Evolutionary conservation across 2,113 vertebrate genomes (phyloP), one percentile per base, ranked within the genome.

Genomic region (Neogobius melanostomus): DNA sequence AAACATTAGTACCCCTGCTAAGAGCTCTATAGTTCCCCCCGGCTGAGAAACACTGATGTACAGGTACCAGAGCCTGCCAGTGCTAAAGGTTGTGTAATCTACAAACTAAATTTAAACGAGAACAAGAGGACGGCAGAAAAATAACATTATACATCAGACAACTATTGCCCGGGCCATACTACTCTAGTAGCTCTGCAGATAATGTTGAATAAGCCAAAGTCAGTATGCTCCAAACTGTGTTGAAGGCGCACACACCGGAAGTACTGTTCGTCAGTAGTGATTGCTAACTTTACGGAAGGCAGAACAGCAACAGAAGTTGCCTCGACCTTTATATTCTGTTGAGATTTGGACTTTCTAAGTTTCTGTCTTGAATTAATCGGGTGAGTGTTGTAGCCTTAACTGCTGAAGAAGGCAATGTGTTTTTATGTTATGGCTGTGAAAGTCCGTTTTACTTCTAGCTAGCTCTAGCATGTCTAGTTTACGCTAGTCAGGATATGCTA

Each of bases 311-410:
- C 69, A 68, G 15, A 47, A 73, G 66, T 83, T 76, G 76, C 42
- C 46, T 14, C 14, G 36, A 66, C 4, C 6, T 49, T 42, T 10
- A 8, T 12, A 2, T 11, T 3, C 10, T 69, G 12, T 53, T 15
- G 53, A 43, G 1, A 45, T 6, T 4, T 62, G 10, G 36, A 1
- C 75, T 16, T 15, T 44, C 1, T 21, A 8, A n/a, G n/a, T 75
- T 5, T 1, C n/a, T 53, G 64, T 64, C 56, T 44, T 54, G 14
- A 60, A 44, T 12, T 81, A 43, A 69, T 15, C 69, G 1, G 76
- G 87, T 89, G 60, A 89, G 87, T 88, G 44, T 70, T 11, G 7
- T 21, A 15, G 11, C 3, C 4, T 61, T 15, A n/a, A n/a, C 15
- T 61, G 4, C n/a, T 10, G 5, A 61, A 14, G 42, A 10, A 43